Conservation (phyloP, 1,140 invertebrate species). For the Goniozus legneri region DNA sequence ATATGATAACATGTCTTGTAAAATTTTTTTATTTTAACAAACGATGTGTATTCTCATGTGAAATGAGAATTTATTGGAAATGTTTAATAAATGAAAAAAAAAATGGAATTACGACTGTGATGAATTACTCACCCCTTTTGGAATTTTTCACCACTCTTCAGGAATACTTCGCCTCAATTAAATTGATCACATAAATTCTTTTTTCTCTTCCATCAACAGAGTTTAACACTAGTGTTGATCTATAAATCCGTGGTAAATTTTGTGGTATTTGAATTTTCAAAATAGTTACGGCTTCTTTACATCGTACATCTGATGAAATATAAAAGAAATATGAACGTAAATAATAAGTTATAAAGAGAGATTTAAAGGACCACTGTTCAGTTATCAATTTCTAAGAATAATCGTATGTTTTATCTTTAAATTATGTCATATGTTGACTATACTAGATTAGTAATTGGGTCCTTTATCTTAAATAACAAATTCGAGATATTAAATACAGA, state of each 20-base stretch:
- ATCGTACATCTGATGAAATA: constrained; percentile 17
- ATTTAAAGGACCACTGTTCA: too few species aligned
- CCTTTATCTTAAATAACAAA: not conserved
- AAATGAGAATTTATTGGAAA: too few species aligned
- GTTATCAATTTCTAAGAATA: not conserved
- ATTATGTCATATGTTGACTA: not conserved
- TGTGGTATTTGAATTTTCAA: constrained; percentile 17
- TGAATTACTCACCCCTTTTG: too few species aligned
- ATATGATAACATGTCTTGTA: too few species aligned
- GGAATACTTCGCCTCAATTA: too few species aligned
- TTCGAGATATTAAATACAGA: constrained; percentile 3
- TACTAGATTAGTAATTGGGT: not conserved
- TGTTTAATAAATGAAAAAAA: too few species aligned
- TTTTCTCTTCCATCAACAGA: constrained; percentile 22
- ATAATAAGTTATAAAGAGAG: not conserved
- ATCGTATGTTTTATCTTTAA: not conserved
- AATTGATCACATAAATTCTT: constrained; percentile 14
- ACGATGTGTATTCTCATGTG: too few species aligned
- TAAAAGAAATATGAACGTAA: not conserved
- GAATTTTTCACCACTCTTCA: too few species aligned
- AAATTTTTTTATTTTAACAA: too few species aligned
- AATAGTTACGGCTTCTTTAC: not conserved
- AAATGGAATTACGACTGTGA: too few species aligned
- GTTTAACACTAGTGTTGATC: constrained; percentile 15
- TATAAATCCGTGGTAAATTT: constrained; percentile 5